Evolutionary conservation across 2,113 vertebrate genomes (phyloP).

Genomic region (Polypterus senegalus): DNA sequence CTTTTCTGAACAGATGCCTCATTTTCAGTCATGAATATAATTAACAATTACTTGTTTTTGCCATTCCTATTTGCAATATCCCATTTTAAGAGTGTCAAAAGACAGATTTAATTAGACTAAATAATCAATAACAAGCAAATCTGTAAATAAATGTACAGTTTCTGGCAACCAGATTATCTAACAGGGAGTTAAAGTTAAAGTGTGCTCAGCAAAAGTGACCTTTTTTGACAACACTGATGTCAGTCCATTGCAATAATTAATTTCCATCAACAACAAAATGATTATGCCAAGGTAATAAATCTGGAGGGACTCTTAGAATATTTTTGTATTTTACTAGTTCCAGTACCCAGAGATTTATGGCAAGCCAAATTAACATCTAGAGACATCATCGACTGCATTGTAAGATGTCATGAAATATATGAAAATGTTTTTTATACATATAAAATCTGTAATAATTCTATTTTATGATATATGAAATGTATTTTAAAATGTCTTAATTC

Average conservation of each 20-base stretch:
- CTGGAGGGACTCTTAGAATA: neutral
- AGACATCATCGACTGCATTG: no score
- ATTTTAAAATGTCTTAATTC: no score
- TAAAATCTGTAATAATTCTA: no score
- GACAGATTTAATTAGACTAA: slow-evolving; percentile 23
- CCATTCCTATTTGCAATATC: slow-evolving; percentile 16
- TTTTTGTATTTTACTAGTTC: no score
- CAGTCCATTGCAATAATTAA: slow-evolving; percentile 19
- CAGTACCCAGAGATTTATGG: no score
- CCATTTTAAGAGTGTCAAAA: slow-evolving; percentile 19
- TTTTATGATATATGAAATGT: no score
- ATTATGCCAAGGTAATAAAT: neutral
- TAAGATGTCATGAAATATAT: no score
- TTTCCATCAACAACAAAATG: slow-evolving; percentile 13
- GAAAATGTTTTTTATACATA: no score
- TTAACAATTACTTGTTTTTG: slow-evolving; percentile 19
- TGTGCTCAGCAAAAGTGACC: neutral
- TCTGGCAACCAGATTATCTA: slow-evolving; percentile 13
- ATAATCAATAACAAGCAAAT: slow-evolving; percentile 28
- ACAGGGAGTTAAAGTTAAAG: slow-evolving; percentile 12
- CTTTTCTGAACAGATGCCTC: slow-evolving; percentile 16
- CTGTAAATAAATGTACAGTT: slow-evolving; percentile 5
- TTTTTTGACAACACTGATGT: slow-evolving; percentile 9
- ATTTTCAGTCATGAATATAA: slow-evolving; percentile 15
- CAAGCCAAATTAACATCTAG: no score